These are phyloP conservation scores for Chionomys nivalis DNA, from an alignment of 2,113 vertebrate species.

Conservation along the genomic window DNA sequence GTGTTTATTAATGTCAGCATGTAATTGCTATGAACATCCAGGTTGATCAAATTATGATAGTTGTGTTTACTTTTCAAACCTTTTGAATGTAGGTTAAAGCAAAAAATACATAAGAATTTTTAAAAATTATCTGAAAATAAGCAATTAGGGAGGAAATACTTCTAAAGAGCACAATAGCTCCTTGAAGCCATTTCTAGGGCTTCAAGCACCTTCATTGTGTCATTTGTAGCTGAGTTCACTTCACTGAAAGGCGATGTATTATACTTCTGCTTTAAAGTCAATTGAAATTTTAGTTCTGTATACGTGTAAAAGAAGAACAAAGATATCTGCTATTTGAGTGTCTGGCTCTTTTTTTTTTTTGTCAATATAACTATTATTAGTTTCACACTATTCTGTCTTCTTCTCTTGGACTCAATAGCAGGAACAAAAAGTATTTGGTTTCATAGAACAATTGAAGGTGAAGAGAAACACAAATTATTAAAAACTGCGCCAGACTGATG, in stretches of 20 bases:
- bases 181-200: not conserved
- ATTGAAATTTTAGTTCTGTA: constrained; percentile 42
- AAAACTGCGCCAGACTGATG: constrained; percentile 30
- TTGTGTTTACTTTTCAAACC: constrained; percentile 8
- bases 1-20: not conserved
- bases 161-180: not conserved
- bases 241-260: not conserved
- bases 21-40: constrained; percentile 46
- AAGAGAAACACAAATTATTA: constrained; percentile 58
- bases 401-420: constrained; percentile 40
- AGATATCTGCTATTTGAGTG: constrained; percentile 20
- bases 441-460: constrained; percentile 55
- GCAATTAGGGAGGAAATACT: constrained; percentile 29
- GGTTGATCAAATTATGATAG: not conserved
- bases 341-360: constrained; percentile 4
- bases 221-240: constrained; percentile 34
- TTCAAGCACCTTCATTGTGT: constrained; percentile 25
- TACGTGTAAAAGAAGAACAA: constrained; percentile 38
- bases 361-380: constrained; percentile 37
- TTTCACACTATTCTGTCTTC: constrained; percentile 8
- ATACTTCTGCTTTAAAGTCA: constrained; percentile 21
- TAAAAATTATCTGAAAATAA: constrained; percentile 55
- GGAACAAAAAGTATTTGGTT: constrained; percentile 55
- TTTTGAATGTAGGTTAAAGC: constrained; percentile 30
- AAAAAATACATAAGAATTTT: not conserved